phyloP scores from a whole-genome alignment of 35 echinoderm and acorn worm species.

The Holothuria glaberrima region DNA sequence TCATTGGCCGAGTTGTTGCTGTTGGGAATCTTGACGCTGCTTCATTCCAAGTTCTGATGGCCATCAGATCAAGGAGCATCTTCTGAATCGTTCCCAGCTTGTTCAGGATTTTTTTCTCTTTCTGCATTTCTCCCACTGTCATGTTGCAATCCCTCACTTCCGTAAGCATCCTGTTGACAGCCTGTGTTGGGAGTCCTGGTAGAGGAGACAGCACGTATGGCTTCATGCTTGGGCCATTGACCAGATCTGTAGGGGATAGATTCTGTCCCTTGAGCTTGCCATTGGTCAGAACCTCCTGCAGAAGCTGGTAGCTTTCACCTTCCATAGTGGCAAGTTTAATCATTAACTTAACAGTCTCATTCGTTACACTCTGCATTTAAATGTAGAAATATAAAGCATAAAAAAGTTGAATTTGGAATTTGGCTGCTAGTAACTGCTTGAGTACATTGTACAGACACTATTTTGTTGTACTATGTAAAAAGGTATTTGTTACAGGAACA shows the following conservation, averaged over 20 bases:
- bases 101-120: neutral
- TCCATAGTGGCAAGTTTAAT: no score
- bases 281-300: neutral
- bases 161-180: neutral
- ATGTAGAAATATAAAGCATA: no score
- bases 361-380: no score
- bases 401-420: no score
- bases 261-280: slow-evolving; percentile 16
- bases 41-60: neutral
- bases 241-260: neutral
- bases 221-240: neutral
- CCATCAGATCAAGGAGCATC: slow-evolving; percentile 2
- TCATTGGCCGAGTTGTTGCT: neutral
- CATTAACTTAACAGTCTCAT: no score
- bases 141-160: neutral
- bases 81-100: neutral
- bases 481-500: no score
- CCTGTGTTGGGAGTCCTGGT: neutral
- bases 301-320: no score
- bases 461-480: no score
- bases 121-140: neutral
- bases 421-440: no score
- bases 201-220: neutral
- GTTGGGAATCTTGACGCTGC: neutral
- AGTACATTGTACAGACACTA: no score